phyloP scores from a whole-genome alignment of 2,113 vertebrate genomes.

The Seriola rivoliana region DNA sequence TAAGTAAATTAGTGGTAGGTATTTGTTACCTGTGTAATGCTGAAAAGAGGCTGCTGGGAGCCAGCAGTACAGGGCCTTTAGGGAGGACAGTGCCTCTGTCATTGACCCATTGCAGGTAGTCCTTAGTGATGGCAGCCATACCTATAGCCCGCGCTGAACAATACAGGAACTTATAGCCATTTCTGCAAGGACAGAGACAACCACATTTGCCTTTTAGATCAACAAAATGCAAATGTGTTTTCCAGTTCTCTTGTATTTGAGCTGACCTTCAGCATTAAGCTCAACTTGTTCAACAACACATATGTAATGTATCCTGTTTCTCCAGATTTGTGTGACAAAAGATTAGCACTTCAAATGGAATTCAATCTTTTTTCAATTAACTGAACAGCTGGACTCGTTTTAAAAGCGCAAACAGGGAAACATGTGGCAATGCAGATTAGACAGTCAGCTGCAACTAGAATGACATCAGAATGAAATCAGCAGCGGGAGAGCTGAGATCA shows the following conservation, averaged over 20 bases:
- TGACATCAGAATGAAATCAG: slow-evolving; percentile 19
- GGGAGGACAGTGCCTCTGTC: slow-evolving; percentile 91
- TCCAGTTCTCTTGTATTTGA: not conserved
- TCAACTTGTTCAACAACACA: not conserved
- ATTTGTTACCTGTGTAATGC: slow-evolving; percentile 91
- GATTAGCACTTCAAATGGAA: slow-evolving; percentile 8
- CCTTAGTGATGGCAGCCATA: slow-evolving; percentile 94
- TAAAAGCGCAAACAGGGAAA: slow-evolving; percentile 5
- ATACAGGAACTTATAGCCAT: slow-evolving; percentile 97
- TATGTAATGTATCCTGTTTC: not conserved
- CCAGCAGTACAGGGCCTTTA: slow-evolving; percentile 92
- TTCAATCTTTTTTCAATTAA: slow-evolving; percentile 11
- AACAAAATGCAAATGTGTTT: not conserved
- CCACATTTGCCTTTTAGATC: not conserved
- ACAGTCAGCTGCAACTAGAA: not conserved
- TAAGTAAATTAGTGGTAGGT: not conserved
- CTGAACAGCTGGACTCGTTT: not conserved
- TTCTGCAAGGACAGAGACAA: slow-evolving; percentile 80
- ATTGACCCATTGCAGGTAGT: slow-evolving; percentile 92
- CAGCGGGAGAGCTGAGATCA: not conserved
- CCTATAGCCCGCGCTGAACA: slow-evolving; percentile 96
- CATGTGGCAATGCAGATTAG: slow-evolving; percentile 16
- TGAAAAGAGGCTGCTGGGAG: slow-evolving; percentile 95
- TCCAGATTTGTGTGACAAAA: not conserved
- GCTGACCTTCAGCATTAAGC: not conserved